A percentile compares a stretch with the other conserved stretches of the same genome.
phyloP scores from a whole-genome alignment of 2,888 invertebrate species.

The Strigamia crassipes region DNA sequence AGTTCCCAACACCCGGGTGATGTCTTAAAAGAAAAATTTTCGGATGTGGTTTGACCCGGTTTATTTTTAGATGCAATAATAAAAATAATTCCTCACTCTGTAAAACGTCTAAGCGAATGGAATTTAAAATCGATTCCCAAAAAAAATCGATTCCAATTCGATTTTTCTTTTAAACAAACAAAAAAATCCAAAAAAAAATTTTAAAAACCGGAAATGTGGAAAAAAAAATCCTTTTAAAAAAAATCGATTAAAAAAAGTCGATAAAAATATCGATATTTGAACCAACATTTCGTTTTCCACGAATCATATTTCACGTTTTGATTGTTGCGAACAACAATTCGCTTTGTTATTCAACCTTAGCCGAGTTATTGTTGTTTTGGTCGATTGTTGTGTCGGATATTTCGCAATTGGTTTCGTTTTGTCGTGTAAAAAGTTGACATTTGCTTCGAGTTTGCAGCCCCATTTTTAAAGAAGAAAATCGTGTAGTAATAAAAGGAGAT shows the following conservation, averaged over 20 bases:
- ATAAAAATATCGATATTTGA: not conserved
- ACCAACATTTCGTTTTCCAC: too few relatives aligned
- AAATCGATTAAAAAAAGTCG: not conserved
- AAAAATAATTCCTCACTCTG: not conserved
- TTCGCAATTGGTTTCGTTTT: too few relatives aligned
- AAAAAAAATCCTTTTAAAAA: not conserved
- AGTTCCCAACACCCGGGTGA: not conserved
- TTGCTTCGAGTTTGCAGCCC: not conserved
- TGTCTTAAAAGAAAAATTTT: not conserved
- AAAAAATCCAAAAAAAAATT: too few relatives aligned
- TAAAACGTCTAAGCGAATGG: not conserved
- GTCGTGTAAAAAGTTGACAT: too few relatives aligned
- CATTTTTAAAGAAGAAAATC: not conserved
- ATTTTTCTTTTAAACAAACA: too few relatives aligned
- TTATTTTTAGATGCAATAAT: constrained; percentile 21
- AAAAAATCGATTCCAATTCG: not conserved
- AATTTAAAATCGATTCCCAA: too few relatives aligned
- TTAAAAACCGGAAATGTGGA: too few relatives aligned
- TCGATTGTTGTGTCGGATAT: too few relatives aligned
- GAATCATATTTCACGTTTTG: too few relatives aligned
- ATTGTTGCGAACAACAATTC: too few relatives aligned
- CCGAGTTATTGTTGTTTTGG: too few relatives aligned
- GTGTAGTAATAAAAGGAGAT: not conserved
- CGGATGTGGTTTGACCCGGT: constrained; percentile 1
- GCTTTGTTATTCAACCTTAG: too few relatives aligned